Evolutionary conservation across 2,888 invertebrate genomes (phyloP).

Genomic region (Leptinotarsa haldemani): DNA sequence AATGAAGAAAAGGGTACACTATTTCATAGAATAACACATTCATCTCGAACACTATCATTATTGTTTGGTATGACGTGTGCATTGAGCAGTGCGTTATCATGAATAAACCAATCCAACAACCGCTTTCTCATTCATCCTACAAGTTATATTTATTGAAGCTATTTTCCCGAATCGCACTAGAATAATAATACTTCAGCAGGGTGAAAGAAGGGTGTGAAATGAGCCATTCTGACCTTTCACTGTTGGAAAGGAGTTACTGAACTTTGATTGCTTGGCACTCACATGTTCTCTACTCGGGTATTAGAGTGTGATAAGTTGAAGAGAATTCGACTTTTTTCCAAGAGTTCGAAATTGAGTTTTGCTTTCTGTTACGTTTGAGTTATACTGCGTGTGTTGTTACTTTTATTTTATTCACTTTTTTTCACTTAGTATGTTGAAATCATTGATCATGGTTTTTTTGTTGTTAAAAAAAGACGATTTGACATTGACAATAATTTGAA

Average conservation of each 20-base stretch:
- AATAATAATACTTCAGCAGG: constrained; percentile 22
- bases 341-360: neutral
- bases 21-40: neutral
- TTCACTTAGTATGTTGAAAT: no score
- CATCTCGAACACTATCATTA: neutral
- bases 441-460: no score
- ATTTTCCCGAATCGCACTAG: constrained; percentile 28
- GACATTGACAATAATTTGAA: no score
- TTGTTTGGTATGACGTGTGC: no score
- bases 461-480: no score
- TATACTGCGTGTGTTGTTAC: no score
- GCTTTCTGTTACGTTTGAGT: no score
- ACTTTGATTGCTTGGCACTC: constrained; percentile 7
- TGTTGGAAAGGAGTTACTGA: constrained; percentile 24
- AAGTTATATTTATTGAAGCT: constrained; percentile 24
- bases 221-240: constrained; percentile 40
- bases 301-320: neutral
- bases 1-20: no score
- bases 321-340: neutral
- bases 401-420: no score
- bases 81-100: neutral
- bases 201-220: constrained; percentile 40
- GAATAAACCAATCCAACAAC: constrained; percentile 9
- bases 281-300: constrained; percentile 9
- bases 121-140: constrained; percentile 4